Evolutionary conservation across 2,797 vertebrate genomes (phyloP).

Genomic region (Alectoris magna): DNA sequence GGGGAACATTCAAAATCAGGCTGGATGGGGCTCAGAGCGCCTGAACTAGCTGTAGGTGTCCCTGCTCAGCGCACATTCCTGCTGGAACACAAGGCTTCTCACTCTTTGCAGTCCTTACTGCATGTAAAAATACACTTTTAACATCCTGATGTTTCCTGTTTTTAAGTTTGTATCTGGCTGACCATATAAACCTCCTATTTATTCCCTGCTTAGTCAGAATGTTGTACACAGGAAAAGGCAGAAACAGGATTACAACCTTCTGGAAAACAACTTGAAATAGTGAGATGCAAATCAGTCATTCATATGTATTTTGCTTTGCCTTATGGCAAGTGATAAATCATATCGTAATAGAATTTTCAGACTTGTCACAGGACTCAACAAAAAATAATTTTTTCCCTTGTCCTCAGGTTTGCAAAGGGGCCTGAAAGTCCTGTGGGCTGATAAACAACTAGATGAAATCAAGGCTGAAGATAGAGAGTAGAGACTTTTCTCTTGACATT

Average conservation of each 20-base stretch:
- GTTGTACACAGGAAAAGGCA: background rate
- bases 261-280: background rate
- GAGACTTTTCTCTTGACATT: background rate
- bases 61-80: background rate
- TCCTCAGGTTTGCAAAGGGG: background rate
- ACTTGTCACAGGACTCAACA: background rate
- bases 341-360: background rate
- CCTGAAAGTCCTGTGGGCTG: background rate
- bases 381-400: background rate
- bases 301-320: background rate
- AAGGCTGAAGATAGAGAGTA: background rate
- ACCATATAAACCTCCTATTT: background rate
- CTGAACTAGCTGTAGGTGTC: no score
- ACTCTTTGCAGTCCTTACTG: background rate
- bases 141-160: background rate
- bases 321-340: background rate
- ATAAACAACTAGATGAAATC: background rate
- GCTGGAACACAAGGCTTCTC: background rate
- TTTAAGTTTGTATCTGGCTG: background rate
- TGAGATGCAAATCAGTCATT: background rate
- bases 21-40: no score
- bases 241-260: background rate
- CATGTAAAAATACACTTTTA: background rate
- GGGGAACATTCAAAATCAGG: no score
- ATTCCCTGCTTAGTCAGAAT: background rate